Percentiles rank a stretch among this genome's conserved stretches.
Conservation (phyloP, 2,888 invertebrate genomes). For the Diadegma fenestrale region DNA sequence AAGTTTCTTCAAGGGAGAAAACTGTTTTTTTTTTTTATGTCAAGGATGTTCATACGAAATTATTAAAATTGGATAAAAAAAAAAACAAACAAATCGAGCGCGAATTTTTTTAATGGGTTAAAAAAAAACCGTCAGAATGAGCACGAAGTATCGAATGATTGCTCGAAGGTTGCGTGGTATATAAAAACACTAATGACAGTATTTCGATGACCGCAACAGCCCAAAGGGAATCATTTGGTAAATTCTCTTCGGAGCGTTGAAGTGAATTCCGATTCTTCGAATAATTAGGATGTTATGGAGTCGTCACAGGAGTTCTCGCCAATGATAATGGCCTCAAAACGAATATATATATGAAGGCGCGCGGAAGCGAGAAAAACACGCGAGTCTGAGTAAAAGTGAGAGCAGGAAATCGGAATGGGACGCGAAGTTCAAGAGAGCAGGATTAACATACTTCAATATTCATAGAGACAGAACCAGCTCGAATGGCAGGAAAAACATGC, state of each 20-base stretch:
- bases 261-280: slow-evolving; percentile 45
- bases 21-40: too few relatives aligned
- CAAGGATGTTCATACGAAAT: too few relatives aligned
- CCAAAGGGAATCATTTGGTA: slow-evolving; percentile 17
- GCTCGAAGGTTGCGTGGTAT: slow-evolving; percentile 23
- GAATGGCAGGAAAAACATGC: not conserved
- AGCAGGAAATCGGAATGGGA: slow-evolving; percentile 39
- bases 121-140: not conserved
- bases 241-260: slow-evolving; percentile 32
- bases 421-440: slow-evolving; percentile 75
- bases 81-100: not conserved
- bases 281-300: slow-evolving; percentile 43
- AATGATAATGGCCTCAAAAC: not conserved
- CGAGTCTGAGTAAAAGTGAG: not conserved
- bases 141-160: slow-evolving; percentile 8
- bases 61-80: not conserved
- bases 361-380: slow-evolving; percentile 28
- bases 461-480: slow-evolving; percentile 64
- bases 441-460: slow-evolving; percentile 79
- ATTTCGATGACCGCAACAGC: not conserved
- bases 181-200: slow-evolving; percentile 18
- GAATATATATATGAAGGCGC: slow-evolving; percentile 23
- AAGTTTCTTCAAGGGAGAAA: too few relatives aligned
- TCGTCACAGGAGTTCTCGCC: not conserved
- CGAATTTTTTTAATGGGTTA: not conserved